Base-by-base conservation (phyloP, 2,797 vertebrate genomes). In the Darevskia mixta region DNA sequence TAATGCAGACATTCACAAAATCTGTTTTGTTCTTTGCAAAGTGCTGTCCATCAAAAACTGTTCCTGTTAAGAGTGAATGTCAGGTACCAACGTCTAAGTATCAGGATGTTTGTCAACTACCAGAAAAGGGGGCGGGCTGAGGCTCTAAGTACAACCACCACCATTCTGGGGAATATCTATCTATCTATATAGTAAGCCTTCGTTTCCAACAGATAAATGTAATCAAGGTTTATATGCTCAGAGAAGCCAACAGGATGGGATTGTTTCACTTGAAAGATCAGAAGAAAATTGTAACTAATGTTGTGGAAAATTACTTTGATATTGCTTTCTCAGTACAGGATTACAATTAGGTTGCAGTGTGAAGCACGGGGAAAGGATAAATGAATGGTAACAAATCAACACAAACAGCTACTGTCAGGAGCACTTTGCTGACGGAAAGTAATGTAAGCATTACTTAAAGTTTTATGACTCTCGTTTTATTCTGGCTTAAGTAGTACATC, bases 221-320 rank as follows among this genome's bases (percentile, higher is more conserved):
- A 97, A 97, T 97, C 96, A 97, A 97, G 95, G 96, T 97, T 96
- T 97, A 97, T 96, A 92, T 95, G 96, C 88, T 95, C 95, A 92
- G 93, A 97, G 95, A 96, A 95, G 93, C 96, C 96, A 96, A 95
- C 95, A 96, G 97, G 96, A 98, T 96, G 94, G 96, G 96, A 96
- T 94, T 95, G 95, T 96, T 96, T 96, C 97, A 97, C 97, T 97
- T 91, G 93, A 95, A 96, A 95, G 96, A 97, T 97, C 97, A 96
- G 97, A 97, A 96, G 96, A 96, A 96, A 97, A 98, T 97, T 97
- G 96, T 97, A 97, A 96, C 96, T 97, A 97, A 98, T 97, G 97
- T 98, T 98, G 96, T 97, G 96, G 97, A 98, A 98, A 97, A 98
- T 97, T 97, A 97, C 97, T 97, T 97, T 96, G 96, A 97, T 97